Percentiles rank a stretch among this genome's conserved stretches.
phyloP scores from a whole-genome alignment of 2,888 invertebrate species.

The Caenorhabditis sinica region DNA sequence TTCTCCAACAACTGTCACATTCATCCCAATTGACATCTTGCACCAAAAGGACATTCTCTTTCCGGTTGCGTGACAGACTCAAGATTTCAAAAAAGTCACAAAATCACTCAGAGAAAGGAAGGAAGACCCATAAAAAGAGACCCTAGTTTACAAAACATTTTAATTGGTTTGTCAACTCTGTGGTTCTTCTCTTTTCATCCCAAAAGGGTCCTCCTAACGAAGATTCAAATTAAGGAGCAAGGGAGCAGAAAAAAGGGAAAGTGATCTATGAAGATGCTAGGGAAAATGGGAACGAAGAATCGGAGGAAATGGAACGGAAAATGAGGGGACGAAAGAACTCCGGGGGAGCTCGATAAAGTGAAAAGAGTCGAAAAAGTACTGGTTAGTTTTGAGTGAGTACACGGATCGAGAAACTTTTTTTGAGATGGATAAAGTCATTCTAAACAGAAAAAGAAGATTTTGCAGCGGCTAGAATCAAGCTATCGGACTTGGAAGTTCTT shows the following conservation, averaged over 20 bases:
- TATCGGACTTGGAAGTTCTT: no score
- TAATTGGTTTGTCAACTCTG: slow-evolving; percentile 56
- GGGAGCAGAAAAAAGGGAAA: slow-evolving; percentile 7
- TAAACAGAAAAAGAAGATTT: no score
- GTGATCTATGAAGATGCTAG: slow-evolving; percentile 6
- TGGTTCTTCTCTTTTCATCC: not conserved
- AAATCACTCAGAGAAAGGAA: slow-evolving; percentile 14
- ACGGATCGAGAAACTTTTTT: not conserved
- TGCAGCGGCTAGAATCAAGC: no score
- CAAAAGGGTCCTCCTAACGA: not conserved
- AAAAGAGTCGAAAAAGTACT: not conserved
- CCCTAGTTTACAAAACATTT: slow-evolving; percentile 44
- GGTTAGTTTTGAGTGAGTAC: not conserved
- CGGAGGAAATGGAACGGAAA: slow-evolving; percentile 54
- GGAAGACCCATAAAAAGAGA: slow-evolving; percentile 2
- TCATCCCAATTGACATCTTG: slow-evolving; percentile 14
- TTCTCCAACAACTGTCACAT: slow-evolving; percentile 30
- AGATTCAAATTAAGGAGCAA: slow-evolving; percentile 11
- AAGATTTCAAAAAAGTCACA: slow-evolving; percentile 8
- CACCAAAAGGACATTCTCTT: slow-evolving; percentile 36
- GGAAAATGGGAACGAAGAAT: slow-evolving; percentile 1
- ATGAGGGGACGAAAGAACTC: slow-evolving; percentile 2
- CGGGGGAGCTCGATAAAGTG: slow-evolving; percentile 2
- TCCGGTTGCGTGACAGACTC: slow-evolving; percentile 36
- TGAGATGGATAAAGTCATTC: no score